A percentile compares a stretch with the other conserved stretches of the same genome.
Conservation (phyloP, 2,113 vertebrate species). For the Crypturellus undulatus region DNA sequence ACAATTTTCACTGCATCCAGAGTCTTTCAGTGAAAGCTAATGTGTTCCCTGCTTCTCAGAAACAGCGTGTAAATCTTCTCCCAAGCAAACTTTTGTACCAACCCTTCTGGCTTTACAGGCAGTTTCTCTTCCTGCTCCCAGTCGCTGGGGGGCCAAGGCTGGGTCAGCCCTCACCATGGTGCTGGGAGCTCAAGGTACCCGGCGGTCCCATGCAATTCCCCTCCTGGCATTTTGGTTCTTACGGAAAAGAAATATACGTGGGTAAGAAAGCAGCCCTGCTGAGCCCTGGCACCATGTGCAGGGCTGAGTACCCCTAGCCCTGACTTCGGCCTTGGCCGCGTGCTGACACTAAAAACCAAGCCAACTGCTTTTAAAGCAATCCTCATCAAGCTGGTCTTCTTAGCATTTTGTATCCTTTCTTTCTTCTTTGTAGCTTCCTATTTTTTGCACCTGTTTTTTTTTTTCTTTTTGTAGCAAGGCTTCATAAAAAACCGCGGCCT, state of each 20-base stretch:
- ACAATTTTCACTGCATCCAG: constrained; percentile 22
- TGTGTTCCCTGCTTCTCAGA: not conserved
- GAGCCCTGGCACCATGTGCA: not conserved
- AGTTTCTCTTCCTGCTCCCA: not conserved
- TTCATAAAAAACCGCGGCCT: not conserved
- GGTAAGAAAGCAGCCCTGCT: not conserved
- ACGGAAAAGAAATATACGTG: not conserved
- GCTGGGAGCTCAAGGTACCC: not conserved
- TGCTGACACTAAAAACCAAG: fast-evolving
- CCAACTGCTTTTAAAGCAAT: not conserved
- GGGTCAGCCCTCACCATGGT: not conserved
- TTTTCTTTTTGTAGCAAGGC: not conserved
- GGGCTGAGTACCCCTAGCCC: not conserved
- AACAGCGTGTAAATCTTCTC: not conserved
- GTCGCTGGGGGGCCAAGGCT: not conserved
- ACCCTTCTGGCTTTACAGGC: fast-evolving
- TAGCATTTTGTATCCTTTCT: not conserved
- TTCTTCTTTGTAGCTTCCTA: not conserved
- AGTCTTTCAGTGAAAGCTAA: constrained; percentile 6
- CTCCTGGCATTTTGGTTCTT: not conserved
- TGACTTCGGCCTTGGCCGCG: not conserved
- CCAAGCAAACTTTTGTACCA: not conserved
- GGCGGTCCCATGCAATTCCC: not conserved
- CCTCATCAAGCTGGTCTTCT: not conserved
- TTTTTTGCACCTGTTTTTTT: not conserved